These are phyloP conservation scores for Eupithecia vulgata DNA, from an alignment of 2,888 invertebrate genomes.

Conservation along the genomic window DNA sequence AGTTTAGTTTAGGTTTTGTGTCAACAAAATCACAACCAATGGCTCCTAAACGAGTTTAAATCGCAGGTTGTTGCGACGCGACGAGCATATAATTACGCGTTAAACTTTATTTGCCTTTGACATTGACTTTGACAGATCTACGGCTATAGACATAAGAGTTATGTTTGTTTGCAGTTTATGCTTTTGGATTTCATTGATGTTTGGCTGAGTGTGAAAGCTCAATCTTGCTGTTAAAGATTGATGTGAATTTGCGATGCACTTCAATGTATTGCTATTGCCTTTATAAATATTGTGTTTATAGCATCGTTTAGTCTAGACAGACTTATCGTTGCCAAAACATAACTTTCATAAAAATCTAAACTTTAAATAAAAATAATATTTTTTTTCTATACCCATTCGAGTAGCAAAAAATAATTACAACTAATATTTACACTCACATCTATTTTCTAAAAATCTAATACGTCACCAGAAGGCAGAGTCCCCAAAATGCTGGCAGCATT, in stretches of 20 bases:
- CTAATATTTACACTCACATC: too few species aligned
- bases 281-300: neutral
- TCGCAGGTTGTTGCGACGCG: constrained; percentile 69
- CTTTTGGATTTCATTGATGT: constrained; percentile 18
- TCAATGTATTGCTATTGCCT: constrained; percentile 13
- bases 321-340: neutral
- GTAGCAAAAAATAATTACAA: too few species aligned
- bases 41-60: constrained; percentile 77
- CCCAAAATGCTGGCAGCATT: too few species aligned
- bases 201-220: constrained; percentile 30
- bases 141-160: constrained; percentile 31
- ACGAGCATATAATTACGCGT: constrained; percentile 71
- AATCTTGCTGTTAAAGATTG: constrained; percentile 28
- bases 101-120: constrained; percentile 44
- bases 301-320: neutral
- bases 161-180: constrained; percentile 21
- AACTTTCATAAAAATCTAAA: neutral
- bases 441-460: too few species aligned
- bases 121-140: constrained; percentile 39
- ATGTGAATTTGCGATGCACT: constrained; percentile 28
- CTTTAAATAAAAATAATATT: neutral
- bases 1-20: too few species aligned
- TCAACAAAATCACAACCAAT: too few species aligned
- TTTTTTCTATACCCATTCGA: neutral
- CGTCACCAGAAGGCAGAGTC: too few species aligned